A percentile compares a stretch with the other conserved stretches of the same genome.
phyloP scores from a whole-genome alignment of 2,113 vertebrate genomes.

The Oxyura jamaicensis region DNA sequence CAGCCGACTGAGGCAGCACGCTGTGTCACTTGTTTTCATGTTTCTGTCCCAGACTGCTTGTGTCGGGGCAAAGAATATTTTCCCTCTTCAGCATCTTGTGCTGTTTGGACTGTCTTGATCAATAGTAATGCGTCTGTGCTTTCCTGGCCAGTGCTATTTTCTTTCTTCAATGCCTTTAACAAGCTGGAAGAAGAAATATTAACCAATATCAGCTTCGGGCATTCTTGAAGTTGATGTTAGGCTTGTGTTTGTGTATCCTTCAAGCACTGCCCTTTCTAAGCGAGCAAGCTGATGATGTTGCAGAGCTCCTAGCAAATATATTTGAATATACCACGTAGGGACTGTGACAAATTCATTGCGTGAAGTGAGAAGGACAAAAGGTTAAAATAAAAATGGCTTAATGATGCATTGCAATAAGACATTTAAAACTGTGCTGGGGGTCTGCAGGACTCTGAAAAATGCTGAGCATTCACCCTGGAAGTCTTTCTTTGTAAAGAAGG shows the following conservation, averaged over 20 bases:
- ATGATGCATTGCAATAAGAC: background rate
- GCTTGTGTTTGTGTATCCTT: background rate
- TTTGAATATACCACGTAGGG: background rate
- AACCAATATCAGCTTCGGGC: background rate
- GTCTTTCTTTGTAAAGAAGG: background rate
- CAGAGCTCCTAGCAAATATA: background rate
- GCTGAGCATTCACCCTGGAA: background rate
- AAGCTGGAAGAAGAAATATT: background rate
- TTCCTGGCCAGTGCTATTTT: background rate
- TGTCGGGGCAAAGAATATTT: background rate
- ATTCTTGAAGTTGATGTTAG: background rate
- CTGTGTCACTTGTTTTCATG: background rate
- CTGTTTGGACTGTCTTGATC: background rate
- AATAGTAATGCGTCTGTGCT: background rate
- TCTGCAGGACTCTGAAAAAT: background rate
- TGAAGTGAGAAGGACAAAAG: background rate
- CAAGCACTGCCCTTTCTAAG: background rate
- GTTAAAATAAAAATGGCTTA: conserved; percentile 13
- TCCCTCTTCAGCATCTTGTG: background rate
- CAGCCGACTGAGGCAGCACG: background rate
- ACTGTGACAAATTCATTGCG: background rate
- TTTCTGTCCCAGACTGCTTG: background rate
- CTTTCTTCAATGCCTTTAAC: background rate
- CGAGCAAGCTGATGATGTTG: background rate
- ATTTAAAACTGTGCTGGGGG: background rate